phyloP scores from a whole-genome alignment of 2,797 vertebrate genomes.

The Rhincodon typus region DNA sequence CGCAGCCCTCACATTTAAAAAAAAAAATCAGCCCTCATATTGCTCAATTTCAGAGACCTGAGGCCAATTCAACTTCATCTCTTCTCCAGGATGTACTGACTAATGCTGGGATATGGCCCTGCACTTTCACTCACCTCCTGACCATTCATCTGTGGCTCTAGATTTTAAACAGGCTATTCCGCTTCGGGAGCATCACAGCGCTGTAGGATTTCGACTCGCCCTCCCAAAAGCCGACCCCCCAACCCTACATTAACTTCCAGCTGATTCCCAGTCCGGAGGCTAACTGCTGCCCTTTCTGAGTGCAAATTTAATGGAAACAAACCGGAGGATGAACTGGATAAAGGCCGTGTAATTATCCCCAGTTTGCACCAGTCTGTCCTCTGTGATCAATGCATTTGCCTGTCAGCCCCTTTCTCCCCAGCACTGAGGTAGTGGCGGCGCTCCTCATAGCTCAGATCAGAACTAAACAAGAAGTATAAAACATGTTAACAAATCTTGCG shows the following conservation, averaged over 20 bases:
- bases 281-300: background rate
- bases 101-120: background rate
- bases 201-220: background rate
- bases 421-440: background rate
- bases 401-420: background rate
- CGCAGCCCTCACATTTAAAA: background rate
- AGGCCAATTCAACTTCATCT: background rate
- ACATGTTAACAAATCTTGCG: background rate
- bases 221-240: background rate
- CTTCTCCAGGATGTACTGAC: background rate
- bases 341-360: background rate
- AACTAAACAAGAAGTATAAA: background rate
- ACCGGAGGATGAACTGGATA: too few species aligned
- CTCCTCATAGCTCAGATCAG: background rate
- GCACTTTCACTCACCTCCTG: background rate
- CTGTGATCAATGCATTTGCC: background rate
- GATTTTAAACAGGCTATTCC: background rate
- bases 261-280: background rate
- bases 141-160: background rate
- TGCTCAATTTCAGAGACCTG: background rate
- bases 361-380: background rate
- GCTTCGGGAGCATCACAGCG: background rate
- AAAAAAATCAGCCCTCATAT: background rate
- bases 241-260: too few species aligned
- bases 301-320: background rate